A percentile compares a stretch with the other conserved stretches of the same genome.
Evolutionary conservation across 2,113 vertebrate species (phyloP).

Genomic region (Sialia sialis): DNA sequence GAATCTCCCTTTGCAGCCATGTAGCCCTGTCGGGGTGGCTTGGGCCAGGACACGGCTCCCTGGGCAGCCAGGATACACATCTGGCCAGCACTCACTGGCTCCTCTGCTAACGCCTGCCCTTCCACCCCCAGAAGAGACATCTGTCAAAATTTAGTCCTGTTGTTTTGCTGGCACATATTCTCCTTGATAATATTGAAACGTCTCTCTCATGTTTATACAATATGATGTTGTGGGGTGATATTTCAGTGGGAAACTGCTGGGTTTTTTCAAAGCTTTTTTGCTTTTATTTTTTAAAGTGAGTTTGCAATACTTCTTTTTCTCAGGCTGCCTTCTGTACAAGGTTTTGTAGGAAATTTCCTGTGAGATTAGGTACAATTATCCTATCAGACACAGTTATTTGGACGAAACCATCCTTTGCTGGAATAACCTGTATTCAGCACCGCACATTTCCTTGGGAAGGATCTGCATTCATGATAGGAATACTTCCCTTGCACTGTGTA

Average conservation of each 20-base stretch:
- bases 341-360: background rate
- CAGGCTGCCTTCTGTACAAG: background rate
- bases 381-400: background rate
- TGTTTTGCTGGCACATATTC: background rate
- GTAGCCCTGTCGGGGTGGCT: background rate
- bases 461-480: background rate
- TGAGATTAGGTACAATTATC: background rate
- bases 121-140: background rate
- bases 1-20: background rate
- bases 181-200: background rate
- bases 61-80: background rate
- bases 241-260: background rate
- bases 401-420: background rate
- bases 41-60: background rate
- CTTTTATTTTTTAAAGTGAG: background rate
- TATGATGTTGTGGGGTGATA: background rate
- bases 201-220: background rate
- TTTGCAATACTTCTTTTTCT: background rate
- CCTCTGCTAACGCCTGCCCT: accelerated
- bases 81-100: background rate
- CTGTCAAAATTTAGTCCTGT: background rate
- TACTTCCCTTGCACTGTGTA: background rate
- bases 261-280: background rate
- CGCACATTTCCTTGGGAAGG: background rate
- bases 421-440: background rate